A percentile compares a stretch with the other conserved stretches of the same genome.
Evolutionary conservation across 2,113 vertebrate species (phyloP).

Genomic region (Fukomys damarensis): DNA sequence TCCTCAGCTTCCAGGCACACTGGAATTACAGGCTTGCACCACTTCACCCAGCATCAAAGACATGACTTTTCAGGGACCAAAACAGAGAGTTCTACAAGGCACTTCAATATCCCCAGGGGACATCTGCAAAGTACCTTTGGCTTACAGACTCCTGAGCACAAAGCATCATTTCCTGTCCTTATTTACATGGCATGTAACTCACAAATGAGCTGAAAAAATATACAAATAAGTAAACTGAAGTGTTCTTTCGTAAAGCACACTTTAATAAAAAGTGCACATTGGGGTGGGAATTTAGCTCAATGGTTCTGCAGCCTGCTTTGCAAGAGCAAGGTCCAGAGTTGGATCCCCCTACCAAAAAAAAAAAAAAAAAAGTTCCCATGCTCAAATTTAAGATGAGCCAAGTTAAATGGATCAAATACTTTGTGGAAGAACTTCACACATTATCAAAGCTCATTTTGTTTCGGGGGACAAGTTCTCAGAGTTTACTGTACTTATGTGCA

Average conservation of each 20-base stretch:
- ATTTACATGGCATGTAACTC: background rate
- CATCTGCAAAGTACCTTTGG: background rate
- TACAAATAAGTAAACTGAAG: background rate
- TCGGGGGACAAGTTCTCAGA: background rate
- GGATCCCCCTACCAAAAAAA: no score
- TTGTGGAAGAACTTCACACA: background rate
- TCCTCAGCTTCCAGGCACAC: background rate
- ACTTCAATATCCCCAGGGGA: background rate
- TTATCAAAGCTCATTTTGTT: conserved; percentile 12
- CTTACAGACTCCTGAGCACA: background rate
- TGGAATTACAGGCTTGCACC: background rate
- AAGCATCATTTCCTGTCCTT: background rate
- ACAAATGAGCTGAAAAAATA: background rate
- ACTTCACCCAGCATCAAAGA: background rate
- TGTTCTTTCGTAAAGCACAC: background rate
- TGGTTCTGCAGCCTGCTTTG: no score
- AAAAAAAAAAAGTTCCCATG: background rate
- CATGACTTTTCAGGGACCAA: background rate
- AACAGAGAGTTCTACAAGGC: background rate
- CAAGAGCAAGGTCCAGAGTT: no score
- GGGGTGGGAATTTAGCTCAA: no score
- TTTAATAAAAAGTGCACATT: background rate
- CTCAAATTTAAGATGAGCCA: background rate
- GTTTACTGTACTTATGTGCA: background rate
- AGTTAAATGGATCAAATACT: background rate